phyloP scores from a whole-genome alignment of 2,113 vertebrate species.

The Phodopus roborovskii region DNA sequence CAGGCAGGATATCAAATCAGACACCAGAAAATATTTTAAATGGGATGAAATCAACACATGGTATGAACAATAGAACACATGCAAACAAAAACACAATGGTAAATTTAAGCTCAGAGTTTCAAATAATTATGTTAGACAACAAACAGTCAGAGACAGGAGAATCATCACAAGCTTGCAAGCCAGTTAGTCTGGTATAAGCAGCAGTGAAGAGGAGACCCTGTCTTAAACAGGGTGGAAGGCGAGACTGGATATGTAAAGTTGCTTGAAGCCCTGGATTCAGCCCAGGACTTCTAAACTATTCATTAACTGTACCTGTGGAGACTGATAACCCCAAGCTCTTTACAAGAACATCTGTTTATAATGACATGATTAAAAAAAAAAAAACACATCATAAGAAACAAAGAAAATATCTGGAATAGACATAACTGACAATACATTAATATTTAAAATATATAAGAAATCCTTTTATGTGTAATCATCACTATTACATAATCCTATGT shows the following conservation, averaged over 20 bases:
- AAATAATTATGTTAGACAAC: neutral
- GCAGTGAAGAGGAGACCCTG: neutral
- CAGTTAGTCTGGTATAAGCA: neutral
- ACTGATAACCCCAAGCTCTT: neutral
- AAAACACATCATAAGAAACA: neutral
- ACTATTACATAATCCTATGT: neutral
- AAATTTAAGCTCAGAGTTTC: neutral
- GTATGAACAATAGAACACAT: neutral
- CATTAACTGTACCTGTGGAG: constrained; percentile 28
- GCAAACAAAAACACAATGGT: neutral
- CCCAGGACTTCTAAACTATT: neutral
- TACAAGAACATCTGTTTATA: neutral
- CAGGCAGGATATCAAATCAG: neutral
- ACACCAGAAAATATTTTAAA: neutral
- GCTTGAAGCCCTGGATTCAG: neutral
- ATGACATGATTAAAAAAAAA: neutral
- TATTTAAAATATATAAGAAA: neutral
- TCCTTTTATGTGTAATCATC: neutral
- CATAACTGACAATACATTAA: neutral
- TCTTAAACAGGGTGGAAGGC: neutral
- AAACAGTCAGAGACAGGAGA: neutral
- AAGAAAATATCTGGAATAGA: neutral
- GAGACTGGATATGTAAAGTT: neutral
- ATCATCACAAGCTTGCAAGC: neutral
- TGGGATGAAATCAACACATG: neutral